Evolutionary conservation across 2,113 vertebrate genomes (phyloP), one percentile per base, ranked within the genome.

Genomic region (Genyomyrus donnyi): DNA sequence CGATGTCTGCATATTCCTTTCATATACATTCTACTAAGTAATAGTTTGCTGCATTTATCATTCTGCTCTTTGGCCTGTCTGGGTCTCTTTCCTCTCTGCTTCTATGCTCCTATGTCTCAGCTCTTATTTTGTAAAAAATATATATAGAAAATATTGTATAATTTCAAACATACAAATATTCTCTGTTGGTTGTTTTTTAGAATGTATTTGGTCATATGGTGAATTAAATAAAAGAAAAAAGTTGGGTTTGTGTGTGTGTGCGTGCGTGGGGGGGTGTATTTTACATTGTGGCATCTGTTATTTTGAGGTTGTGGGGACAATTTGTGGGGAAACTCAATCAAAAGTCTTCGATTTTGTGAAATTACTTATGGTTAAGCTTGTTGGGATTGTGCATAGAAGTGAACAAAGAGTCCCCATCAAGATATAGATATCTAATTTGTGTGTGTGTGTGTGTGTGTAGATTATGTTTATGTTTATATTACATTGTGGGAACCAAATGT

Each of bases 191-290:
- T 85, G 39, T 85, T 85, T 85, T 83, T 85, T 85, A 85, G 83
- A 48, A 85, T 85, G 83, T 85, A 85, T 85, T 85, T 85, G 83
- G 74, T 42, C 74, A 80, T 80, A 80, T 80, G 74, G 45, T 85
- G 83, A 85, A 85, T 85, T 85, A 85, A 85, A 85, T 85, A 48
- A 85, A 85, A 85, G 83, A 85, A 85, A 46, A 80, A 39, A 8
- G 21, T 17, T 48, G 42, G 8, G 7, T 21, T 24, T 9, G 35
- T 46, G 42, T 21, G 19, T 84, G 42, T 10, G 31, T 83, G 4
- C 0, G 35, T 10, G 35, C 3, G 9, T 80, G 74, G 21, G 13
- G 39, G 35, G 17, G 74, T 13, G 27, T 66, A 66, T 27, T n/a
- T 66, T 66, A 66, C 58, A 10, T 66, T 66, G 58, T 66, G 24